Evolutionary conservation across 2,797 vertebrate species (phyloP).

Genomic region (Eulemur rubriventer): DNA sequence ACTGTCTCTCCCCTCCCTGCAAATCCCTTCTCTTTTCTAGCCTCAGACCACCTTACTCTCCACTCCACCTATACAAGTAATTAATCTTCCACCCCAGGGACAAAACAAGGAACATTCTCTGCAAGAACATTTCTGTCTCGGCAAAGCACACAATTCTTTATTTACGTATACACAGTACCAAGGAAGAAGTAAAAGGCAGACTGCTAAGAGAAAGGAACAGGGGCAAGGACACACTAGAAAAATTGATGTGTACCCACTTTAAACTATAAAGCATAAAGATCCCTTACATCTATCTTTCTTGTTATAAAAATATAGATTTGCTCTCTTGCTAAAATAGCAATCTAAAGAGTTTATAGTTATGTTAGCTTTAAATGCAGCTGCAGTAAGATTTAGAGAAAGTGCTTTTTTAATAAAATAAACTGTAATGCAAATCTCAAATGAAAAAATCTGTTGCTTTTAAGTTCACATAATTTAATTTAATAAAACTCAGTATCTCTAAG

Average conservation of each 20-base stretch:
- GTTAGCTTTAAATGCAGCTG: background rate
- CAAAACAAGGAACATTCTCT: background rate
- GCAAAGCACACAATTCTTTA: background rate
- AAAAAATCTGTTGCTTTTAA: background rate
- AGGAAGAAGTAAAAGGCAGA: background rate
- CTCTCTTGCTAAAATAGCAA: background rate
- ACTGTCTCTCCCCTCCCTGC: fast-evolving
- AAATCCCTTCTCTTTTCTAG: background rate
- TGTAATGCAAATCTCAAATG: background rate
- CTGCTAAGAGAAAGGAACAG: background rate
- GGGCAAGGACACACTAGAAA: background rate
- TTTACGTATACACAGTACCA: background rate
- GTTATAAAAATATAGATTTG: background rate
- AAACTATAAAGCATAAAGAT: background rate
- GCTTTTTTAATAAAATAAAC: background rate
- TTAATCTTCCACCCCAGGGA: background rate
- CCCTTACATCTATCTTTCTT: background rate
- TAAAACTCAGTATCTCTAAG: background rate
- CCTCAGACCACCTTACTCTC: background rate
- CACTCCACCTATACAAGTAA: background rate
- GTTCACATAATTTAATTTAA: background rate
- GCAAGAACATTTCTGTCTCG: background rate
- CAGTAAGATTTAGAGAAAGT: background rate
- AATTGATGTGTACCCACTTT: background rate
- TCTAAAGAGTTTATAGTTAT: background rate